Conservation (phyloP, 2,888 invertebrate genomes). For the Mellilla xanthometata region DNA sequence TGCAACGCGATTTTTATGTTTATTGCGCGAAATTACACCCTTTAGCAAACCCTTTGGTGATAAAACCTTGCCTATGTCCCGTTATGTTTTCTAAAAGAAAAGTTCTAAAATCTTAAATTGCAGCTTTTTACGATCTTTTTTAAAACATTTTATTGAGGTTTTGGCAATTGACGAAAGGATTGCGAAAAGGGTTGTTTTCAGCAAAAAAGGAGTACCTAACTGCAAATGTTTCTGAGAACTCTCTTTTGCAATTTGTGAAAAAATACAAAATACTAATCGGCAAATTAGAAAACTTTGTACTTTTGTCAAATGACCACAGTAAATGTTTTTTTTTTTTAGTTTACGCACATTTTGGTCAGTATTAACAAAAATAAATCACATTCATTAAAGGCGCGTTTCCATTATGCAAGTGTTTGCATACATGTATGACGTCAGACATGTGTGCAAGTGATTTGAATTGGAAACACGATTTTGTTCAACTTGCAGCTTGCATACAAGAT, state of each 20-base stretch:
- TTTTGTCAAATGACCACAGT: no score
- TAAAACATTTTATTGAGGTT: constrained; percentile 51
- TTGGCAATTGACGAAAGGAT: constrained; percentile 55
- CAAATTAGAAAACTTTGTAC: constrained; percentile 1
- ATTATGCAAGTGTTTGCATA: no score
- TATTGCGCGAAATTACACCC: constrained; percentile 45
- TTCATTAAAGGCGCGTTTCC: no score
- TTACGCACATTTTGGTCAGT: no score
- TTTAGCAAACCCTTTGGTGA: constrained; percentile 61
- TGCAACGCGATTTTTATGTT: constrained; percentile 53
- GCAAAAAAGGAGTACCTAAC: constrained; percentile 12
- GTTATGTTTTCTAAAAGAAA: constrained; percentile 39
- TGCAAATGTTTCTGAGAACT: constrained; percentile 25
- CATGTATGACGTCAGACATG: no score
- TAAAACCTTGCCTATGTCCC: constrained; percentile 37
- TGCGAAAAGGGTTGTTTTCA: constrained; percentile 52
- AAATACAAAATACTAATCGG: constrained; percentile 1
- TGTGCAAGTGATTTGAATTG: no score
- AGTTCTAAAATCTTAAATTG: constrained; percentile 21
- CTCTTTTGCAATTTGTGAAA: not conserved
- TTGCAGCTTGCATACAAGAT: no score
- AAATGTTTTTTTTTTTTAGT: no score
- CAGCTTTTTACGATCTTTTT: constrained; percentile 31
- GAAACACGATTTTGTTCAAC: no score
- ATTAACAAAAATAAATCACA: no score